Evolutionary conservation across 2,888 invertebrate species (phyloP).

Genomic region (Scaptodrosophila latifasciaeformis): DNA sequence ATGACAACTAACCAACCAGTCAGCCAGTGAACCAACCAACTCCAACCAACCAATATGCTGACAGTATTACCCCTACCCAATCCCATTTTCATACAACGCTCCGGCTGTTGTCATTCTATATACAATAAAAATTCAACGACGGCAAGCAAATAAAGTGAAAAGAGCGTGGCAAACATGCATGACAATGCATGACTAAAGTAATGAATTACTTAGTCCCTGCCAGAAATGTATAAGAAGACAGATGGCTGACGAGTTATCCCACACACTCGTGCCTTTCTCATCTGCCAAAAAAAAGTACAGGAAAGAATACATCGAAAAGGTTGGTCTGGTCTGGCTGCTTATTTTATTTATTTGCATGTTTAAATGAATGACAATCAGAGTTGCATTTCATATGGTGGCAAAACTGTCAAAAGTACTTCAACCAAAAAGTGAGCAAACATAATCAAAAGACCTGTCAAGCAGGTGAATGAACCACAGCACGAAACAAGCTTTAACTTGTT

Average conservation of each 20-base stretch:
- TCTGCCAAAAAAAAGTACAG: not conserved
- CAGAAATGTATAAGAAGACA: slow-evolving; percentile 30
- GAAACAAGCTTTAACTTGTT: too few relatives aligned
- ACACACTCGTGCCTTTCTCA: not conserved
- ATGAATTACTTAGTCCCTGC: slow-evolving; percentile 59
- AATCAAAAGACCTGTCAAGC: too few relatives aligned
- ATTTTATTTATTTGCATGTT: not conserved
- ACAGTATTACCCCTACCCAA: too few relatives aligned
- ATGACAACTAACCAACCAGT: not conserved
- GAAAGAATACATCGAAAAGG: slow-evolving; percentile 47
- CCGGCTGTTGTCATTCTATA: slow-evolving; percentile 27
- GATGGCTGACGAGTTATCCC: slow-evolving; percentile 27
- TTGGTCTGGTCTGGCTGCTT: slow-evolving; percentile 19
- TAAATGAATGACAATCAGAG: slow-evolving; percentile 53
- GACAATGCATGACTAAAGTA: slow-evolving; percentile 66
- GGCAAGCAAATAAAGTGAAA: slow-evolving; percentile 42
- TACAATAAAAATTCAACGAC: slow-evolving; percentile 55
- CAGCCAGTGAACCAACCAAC: too few relatives aligned
- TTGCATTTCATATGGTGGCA: slow-evolving; percentile 39
- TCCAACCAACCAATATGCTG: too few relatives aligned
- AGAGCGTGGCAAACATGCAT: slow-evolving; percentile 61
- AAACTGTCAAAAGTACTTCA: too few relatives aligned
- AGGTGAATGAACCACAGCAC: too few relatives aligned
- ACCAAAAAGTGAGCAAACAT: too few relatives aligned
- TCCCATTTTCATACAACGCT: too few relatives aligned